phyloP scores from a whole-genome alignment of 2,113 vertebrate genomes.

The Panthera leo region DNA sequence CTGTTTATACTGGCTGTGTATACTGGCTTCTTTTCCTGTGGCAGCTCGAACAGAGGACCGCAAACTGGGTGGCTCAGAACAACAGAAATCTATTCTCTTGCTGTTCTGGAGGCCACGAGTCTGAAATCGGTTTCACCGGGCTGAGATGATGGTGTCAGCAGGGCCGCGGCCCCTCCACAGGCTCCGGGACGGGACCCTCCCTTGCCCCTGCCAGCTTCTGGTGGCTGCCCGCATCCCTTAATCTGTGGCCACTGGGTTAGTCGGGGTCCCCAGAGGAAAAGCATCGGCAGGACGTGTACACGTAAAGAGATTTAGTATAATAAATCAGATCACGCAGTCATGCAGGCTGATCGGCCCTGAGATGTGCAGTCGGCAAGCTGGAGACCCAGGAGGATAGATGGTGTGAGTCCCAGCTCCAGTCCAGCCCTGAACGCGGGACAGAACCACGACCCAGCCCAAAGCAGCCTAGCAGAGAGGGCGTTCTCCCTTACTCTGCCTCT shows the following conservation, averaged over 20 bases:
- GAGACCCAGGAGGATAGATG: not conserved
- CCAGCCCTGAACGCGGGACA: not conserved
- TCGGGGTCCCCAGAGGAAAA: not conserved
- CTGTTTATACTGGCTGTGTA: not conserved
- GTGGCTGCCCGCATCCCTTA: not conserved
- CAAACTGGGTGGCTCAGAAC: not conserved
- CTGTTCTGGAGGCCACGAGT: not conserved
- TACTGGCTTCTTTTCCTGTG: not conserved
- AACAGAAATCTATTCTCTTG: not conserved
- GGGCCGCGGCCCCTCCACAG: rapidly evolving
- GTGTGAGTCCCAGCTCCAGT: not conserved
- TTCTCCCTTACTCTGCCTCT: too few relatives aligned
- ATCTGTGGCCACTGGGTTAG: not conserved
- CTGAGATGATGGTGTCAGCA: not conserved
- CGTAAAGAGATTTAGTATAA: not conserved
- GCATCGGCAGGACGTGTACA: not conserved
- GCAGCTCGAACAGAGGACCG: not conserved
- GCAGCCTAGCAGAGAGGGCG: rapidly evolving
- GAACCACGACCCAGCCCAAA: not conserved
- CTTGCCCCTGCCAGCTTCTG: not conserved
- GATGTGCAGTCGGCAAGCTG: not conserved
- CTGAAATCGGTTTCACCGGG: not conserved
- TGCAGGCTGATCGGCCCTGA: not conserved
- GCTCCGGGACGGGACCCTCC: not conserved
- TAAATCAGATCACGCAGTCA: rapidly evolving